Conservation (phyloP, 2,113 vertebrate genomes). For the Neogale vison region DNA sequence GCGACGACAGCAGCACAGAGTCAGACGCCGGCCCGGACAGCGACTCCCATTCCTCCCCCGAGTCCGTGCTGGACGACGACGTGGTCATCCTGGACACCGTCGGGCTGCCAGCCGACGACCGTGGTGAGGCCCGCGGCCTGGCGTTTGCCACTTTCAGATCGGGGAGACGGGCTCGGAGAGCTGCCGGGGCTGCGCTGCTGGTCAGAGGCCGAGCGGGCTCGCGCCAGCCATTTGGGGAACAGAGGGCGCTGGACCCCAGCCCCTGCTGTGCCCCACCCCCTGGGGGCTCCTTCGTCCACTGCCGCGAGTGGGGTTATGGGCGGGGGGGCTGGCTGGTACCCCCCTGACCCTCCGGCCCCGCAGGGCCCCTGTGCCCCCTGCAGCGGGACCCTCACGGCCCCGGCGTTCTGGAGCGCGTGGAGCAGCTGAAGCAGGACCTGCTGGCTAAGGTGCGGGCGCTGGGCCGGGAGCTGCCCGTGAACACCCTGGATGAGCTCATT, state of each 20-base stretch:
- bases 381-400: constrained; percentile 79
- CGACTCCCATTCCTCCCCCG: constrained; percentile 96
- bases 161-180: neutral
- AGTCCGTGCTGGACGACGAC: constrained; percentile 93
- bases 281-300: neutral
- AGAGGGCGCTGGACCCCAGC: neutral
- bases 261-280: no score
- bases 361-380: constrained; percentile 69
- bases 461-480: constrained; percentile 96
- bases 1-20: constrained; percentile 95
- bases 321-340: neutral
- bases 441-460: constrained; percentile 92
- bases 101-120: constrained; percentile 59
- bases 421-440: constrained; percentile 93
- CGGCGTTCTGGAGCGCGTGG: constrained; percentile 84
- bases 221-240: rapidly evolving
- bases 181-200: rapidly evolving
- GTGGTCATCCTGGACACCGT: constrained; percentile 91
- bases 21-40: constrained; percentile 94
- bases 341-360: neutral
- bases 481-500: constrained; percentile 97
- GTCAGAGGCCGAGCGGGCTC: neutral
- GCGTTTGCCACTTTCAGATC: rapidly evolving
- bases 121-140: constrained; percentile 45
- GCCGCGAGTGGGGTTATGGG: neutral